These are phyloP conservation scores for Anguilla marmorata DNA, from an alignment of 2,797 vertebrate genomes.

Conservation along the genomic window DNA sequence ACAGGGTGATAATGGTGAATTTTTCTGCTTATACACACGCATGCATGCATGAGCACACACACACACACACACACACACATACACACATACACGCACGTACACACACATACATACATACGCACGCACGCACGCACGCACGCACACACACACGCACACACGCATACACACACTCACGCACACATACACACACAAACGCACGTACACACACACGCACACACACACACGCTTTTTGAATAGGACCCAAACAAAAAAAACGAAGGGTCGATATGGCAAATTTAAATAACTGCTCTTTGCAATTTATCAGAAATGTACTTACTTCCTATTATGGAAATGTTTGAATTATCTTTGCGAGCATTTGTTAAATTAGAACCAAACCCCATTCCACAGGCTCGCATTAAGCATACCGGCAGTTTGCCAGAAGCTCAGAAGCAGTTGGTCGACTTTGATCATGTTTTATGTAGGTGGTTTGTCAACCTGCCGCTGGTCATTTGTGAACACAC, in stretches of 20 bases:
- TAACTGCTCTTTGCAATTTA: not conserved
- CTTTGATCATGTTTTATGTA: not conserved
- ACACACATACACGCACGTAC: rapidly evolving
- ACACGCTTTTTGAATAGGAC: not conserved
- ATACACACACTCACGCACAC: too few species aligned
- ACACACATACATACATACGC: too few species aligned
- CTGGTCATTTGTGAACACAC: not conserved
- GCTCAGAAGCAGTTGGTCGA: not conserved
- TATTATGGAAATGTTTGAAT: not conserved
- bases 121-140: too few species aligned
- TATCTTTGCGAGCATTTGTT: not conserved
- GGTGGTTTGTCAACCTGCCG: not conserved
- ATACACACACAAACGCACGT: too few species aligned
- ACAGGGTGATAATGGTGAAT: not conserved
- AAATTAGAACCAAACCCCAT: not conserved
- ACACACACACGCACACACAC: too few species aligned
- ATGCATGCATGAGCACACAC: too few species aligned
- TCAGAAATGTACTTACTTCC: not conserved
- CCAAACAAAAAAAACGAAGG: not conserved
- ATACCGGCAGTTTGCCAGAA: not conserved
- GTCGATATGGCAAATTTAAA: not conserved
- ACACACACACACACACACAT: rapidly evolving
- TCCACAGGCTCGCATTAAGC: not conserved
- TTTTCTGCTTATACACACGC: too few species aligned
- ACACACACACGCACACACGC: too few species aligned